These are phyloP conservation scores for Plagodis dolabraria DNA, from an alignment of 2,888 invertebrate species.

Conservation along the genomic window DNA sequence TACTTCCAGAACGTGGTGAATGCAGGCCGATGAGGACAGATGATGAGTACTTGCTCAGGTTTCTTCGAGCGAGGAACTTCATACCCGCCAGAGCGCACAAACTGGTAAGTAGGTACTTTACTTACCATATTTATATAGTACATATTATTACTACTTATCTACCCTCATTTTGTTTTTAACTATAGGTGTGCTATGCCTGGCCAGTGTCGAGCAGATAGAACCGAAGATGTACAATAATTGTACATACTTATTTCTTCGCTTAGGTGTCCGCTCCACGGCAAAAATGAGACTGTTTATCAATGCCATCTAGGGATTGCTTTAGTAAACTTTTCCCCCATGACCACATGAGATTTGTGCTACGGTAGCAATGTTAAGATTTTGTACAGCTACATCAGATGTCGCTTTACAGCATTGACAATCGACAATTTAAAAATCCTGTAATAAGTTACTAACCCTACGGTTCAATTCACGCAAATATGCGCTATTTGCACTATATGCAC, in stretches of 20 bases:
- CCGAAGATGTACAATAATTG: too few species aligned
- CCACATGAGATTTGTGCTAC: not conserved
- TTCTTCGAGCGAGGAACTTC: conserved; percentile 64
- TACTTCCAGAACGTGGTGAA: conserved; percentile 65
- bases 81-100: conserved; percentile 69
- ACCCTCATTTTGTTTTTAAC: too few species aligned
- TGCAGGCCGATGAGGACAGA: conserved; percentile 67
- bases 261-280: too few species aligned
- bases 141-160: not conserved
- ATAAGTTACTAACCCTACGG: too few species aligned
- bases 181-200: too few species aligned
- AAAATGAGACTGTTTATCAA: too few species aligned
- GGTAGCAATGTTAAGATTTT: not conserved
- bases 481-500: too few species aligned
- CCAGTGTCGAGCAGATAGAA: not conserved
- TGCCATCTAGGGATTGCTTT: not conserved
- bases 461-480: too few species aligned
- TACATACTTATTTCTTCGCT: too few species aligned
- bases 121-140: not conserved
- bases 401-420: not conserved
- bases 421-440: too few species aligned
- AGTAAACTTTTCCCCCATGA: not conserved
- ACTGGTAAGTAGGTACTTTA: conserved; percentile 52
- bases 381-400: not conserved
- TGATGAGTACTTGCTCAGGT: conserved; percentile 66